Evolutionary conservation across 2,113 vertebrate species (phyloP).

Genomic region (Antechinus stuartii): DNA sequence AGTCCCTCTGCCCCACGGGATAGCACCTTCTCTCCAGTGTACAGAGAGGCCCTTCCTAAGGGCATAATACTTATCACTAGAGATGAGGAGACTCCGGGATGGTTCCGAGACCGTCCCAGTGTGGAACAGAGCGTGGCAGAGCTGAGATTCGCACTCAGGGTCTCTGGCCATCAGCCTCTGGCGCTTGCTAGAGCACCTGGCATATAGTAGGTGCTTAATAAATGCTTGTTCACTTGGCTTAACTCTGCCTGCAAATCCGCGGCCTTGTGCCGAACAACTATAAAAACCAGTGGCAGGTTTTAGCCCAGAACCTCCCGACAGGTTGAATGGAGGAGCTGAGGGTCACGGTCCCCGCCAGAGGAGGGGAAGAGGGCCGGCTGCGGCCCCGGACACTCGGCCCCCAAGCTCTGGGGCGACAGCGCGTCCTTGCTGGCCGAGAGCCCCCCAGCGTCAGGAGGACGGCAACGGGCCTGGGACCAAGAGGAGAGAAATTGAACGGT

Average conservation of each 20-base stretch:
- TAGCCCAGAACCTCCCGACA: background rate
- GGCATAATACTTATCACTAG: background rate
- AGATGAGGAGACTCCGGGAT: background rate
- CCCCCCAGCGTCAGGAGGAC: background rate
- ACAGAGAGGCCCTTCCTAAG: background rate
- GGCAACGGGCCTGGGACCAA: background rate
- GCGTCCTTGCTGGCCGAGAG: background rate
- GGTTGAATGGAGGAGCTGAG: background rate
- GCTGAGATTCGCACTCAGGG: background rate
- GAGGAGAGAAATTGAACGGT: background rate
- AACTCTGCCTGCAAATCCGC: background rate
- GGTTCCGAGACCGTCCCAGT: background rate
- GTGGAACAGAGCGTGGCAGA: background rate
- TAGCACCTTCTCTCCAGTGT: background rate
- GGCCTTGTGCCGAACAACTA: background rate
- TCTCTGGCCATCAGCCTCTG: background rate
- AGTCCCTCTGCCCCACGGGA: background rate
- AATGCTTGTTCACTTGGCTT: background rate
- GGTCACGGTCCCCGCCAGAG: too few relatives aligned
- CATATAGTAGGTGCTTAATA: background rate
- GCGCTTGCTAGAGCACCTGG: background rate
- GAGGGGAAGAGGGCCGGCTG: rapidly evolving
- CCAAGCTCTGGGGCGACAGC: too few relatives aligned
- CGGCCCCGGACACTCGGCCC: background rate
- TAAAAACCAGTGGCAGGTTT: background rate